Base-by-base conservation (phyloP, 2,888 invertebrate species). In the Linyphia triangularis region DNA sequence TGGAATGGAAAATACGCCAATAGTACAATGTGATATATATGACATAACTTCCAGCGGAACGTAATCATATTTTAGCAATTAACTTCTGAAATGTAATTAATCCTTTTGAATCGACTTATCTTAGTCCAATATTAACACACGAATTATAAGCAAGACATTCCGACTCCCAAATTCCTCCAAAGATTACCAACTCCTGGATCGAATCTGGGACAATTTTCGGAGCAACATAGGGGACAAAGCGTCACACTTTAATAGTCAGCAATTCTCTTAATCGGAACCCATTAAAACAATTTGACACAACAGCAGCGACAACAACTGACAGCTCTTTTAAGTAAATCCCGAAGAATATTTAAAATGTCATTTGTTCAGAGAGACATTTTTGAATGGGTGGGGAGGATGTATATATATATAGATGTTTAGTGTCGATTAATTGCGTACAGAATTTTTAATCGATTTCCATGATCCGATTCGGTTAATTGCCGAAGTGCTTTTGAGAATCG, bases 231-330 rank as follows among this genome's bases (percentile, higher is more conserved):
- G n/a, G 40, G 16, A 10, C 43, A 33, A 22, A 40, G 33, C 30
- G 3, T 33, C 33, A 33, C 33, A 33, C 33, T 22, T 28, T 63
- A 63, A 63, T 51, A 16, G 16, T n/a, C 13, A 51, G 57, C 73
- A 57, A 73, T 57, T 33, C 30, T 19, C 26, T 51, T 73, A 73
- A 73, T 73, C 57, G 73, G 26, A 59, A 73, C 30, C 73, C 73
- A 73, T 73, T 73, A 73, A 43, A 19, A 16, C 51, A 6, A n/a
- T n/a, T n/a, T 1, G 51, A 51, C n/a, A 51, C 51, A 9, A 9
- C 5, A 33, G 33, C 5, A 33, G 9, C 33, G 33, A 33, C 33
- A 33, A 9, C 4, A 51, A 51, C 13, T 51, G 51, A 51, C 51
- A 51, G 9, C 51, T 13, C 51, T 51, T 51, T 51, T 51, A 51